Base-by-base conservation (phyloP, 2,797 vertebrate genomes). In the Sebastes goodei region DNA sequence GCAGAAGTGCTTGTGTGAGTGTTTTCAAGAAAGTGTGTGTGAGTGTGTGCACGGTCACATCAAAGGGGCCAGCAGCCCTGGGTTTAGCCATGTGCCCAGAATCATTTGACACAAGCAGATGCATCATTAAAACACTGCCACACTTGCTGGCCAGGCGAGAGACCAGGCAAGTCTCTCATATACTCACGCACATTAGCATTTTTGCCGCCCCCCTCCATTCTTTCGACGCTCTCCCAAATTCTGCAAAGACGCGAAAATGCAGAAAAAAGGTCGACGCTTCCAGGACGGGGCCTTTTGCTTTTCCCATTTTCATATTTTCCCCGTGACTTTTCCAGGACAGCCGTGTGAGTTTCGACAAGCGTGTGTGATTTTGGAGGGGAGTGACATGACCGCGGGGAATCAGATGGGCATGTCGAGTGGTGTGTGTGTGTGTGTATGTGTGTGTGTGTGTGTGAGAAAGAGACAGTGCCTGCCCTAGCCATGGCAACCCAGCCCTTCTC, bases 41-140 rank as follows among this genome's bases (percentile, higher is more conserved):
- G 80, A 57, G 77, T 76, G 91, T 33, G 32, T 75, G 81, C 62
- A 76, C 38, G 10, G 82, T 88, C 87, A 94, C 95, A 95, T 95
- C 94, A 96, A 95, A 96, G 94, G 76, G 85, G 80, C 91, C 89
- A 89, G 93, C 93, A 94, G 93, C 93, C 90, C 93, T 79, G 93
- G 92, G 94, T 95, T 95, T 94, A 88, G 85, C 94, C 94, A 91
- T 95, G 94, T 94, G 93, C 95, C 95, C 95, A 95, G 93, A 95
- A 95, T 94, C 93, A 93, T 95, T 95, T 95, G 94, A 96, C 95
- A 94, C 90, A 93, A 96, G 93, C 95, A 95, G 95, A 96, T 95
- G 95, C 93, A 94, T 96, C 95, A 95, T 95, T 95, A 96, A 96
- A 96, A 96, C 92, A 94, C 86, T 89, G 93, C 93, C 90, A 92